A percentile compares a stretch with the other conserved stretches of the same genome.
Evolutionary conservation across 2,888 invertebrate species (phyloP).

Genomic region (Apotomis turbidana): DNA sequence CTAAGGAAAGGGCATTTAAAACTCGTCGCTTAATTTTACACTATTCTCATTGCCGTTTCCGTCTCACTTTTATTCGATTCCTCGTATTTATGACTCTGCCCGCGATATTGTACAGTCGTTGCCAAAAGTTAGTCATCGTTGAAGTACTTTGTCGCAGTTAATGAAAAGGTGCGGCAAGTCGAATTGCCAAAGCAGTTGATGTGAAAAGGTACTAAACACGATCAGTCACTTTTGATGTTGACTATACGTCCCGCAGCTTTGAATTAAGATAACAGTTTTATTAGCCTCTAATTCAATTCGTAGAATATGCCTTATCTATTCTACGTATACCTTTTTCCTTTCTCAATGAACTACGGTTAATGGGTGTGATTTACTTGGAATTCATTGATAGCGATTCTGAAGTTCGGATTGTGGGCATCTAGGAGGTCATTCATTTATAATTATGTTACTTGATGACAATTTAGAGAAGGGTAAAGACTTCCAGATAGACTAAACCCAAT

Average conservation of each 20-base stretch:
- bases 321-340: conserved; percentile 59
- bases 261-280: conserved; percentile 78
- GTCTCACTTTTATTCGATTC: conserved; percentile 58
- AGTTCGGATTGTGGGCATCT: not conserved
- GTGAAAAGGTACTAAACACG: no score
- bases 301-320: conserved; percentile 63
- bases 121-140: no score
- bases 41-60: conserved; percentile 44
- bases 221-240: no score
- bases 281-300: conserved; percentile 69
- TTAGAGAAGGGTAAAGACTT: no score
- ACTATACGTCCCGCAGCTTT: conserved; percentile 54
- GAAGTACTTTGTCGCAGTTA: no score
- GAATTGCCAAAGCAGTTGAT: no score
- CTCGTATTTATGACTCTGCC: conserved; percentile 60
- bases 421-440: no score
- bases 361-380: not conserved
- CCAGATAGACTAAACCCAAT: no score
- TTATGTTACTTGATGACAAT: no score
- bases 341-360: conserved; percentile 48
- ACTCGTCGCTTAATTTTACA: conserved; percentile 42
- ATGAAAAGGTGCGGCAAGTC: no score
- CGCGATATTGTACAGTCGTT: conserved; percentile 58
- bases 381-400: conserved; percentile 1
- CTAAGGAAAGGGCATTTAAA: conserved; percentile 45